Conservation (phyloP, 1,140 invertebrate genomes). For the Scaptomyza hsui region DNA sequence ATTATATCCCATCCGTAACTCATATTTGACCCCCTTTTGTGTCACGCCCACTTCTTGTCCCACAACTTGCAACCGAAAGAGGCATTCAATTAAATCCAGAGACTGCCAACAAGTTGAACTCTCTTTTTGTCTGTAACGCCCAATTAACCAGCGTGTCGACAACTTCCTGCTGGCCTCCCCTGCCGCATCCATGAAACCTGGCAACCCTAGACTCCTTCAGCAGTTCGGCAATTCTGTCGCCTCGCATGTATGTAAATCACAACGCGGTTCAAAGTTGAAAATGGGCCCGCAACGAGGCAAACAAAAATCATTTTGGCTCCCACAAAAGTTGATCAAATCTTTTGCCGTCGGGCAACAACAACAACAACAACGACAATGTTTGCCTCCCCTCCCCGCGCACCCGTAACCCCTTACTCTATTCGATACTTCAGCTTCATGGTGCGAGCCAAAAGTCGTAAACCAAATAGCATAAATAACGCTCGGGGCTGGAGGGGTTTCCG, state of each 20-base stretch:
- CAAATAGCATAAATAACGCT: slow-evolving; percentile 72
- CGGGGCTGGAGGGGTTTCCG: slow-evolving; percentile 25
- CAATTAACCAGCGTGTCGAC: slow-evolving; percentile 73
- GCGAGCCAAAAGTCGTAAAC: slow-evolving; percentile 59
- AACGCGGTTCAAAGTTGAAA: slow-evolving; percentile 74
- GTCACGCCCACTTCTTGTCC: slow-evolving; percentile 6
- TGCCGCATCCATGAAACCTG: not conserved
- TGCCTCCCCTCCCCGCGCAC: not conserved
- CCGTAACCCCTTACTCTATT: not conserved
- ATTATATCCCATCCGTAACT: not conserved
- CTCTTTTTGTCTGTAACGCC: slow-evolving; percentile 44
- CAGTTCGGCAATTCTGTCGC: not conserved
- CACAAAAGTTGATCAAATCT: slow-evolving; percentile 76
- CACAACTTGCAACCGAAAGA: not conserved
- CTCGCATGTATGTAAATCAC: slow-evolving; percentile 65
- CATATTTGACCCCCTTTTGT: not conserved
- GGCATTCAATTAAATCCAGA: slow-evolving; percentile 28
- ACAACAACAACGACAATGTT: slow-evolving; percentile 11
- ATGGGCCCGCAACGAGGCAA: slow-evolving; percentile 48
- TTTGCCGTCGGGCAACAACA: slow-evolving; percentile 22
- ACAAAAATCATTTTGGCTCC: slow-evolving; percentile 61
- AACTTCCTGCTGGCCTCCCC: slow-evolving; percentile 31
- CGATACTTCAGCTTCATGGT: slow-evolving; percentile 30
- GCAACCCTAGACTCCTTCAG: not conserved
- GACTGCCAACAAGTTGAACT: slow-evolving; percentile 47